Conservation (phyloP, 2,888 invertebrate genomes). For the Melanargia galathea region DNA sequence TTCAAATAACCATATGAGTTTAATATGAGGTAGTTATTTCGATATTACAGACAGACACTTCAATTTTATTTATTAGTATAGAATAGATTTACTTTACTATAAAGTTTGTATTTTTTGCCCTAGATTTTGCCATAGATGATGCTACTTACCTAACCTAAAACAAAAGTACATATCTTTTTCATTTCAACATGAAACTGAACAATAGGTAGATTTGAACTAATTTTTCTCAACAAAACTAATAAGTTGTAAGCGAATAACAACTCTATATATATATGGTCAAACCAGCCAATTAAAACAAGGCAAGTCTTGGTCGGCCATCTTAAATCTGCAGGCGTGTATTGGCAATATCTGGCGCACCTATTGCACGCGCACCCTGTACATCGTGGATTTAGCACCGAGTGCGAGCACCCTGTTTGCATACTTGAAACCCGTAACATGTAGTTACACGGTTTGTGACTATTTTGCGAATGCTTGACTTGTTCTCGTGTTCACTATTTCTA, state of each 20-base stretch:
- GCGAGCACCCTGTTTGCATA: conserved; percentile 39
- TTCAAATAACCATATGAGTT: too few species aligned
- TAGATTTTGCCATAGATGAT: too few species aligned
- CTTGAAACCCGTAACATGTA: conserved; percentile 25
- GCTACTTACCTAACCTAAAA: too few species aligned
- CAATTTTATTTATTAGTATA: too few species aligned
- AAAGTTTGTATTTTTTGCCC: too few species aligned
- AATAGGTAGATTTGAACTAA: too few species aligned
- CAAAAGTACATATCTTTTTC: too few species aligned
- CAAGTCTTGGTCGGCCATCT: conserved; percentile 78
- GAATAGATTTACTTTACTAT: too few species aligned
- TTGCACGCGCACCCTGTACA: conserved; percentile 53
- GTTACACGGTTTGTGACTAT: conserved; percentile 19
- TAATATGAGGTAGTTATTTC: too few species aligned
- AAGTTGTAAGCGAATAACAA: conserved; percentile 33
- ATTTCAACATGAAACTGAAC: too few species aligned
- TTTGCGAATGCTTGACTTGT: conserved; percentile 18
- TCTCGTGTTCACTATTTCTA: conserved; percentile 7
- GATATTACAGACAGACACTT: too few species aligned
- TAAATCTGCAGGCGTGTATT: conserved; percentile 78
- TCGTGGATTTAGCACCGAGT: conserved; percentile 52
- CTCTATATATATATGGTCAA: conserved; percentile 50
- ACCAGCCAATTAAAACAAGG: conserved; percentile 76
- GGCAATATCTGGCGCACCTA: conserved; percentile 76
- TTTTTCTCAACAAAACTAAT: too few species aligned